A percentile compares a stretch with the other conserved stretches of the same genome.
phyloP scores from a whole-genome alignment of 2,113 vertebrate species.

The Antechinus stuartii region DNA sequence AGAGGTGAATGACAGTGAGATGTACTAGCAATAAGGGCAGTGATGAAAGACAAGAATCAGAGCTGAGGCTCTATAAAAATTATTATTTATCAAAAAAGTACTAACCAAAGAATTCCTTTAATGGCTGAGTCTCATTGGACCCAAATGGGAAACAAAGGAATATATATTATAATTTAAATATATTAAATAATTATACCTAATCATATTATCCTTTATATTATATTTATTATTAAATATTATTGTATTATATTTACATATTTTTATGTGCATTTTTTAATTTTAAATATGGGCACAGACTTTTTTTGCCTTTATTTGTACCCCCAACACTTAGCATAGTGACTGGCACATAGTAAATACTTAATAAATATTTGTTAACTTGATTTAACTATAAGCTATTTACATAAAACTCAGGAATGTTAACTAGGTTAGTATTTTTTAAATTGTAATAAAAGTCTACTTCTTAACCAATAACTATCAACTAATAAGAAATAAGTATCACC shows the following conservation, averaged over 20 bases:
- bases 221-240: background rate
- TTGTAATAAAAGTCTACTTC: background rate
- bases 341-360: background rate
- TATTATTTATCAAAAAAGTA: background rate
- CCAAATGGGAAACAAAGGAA: background rate
- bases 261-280: background rate
- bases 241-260: background rate
- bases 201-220: no score
- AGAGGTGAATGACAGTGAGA: background rate
- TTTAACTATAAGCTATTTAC: background rate
- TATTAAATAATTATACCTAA: background rate
- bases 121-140: background rate
- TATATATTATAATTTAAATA: background rate
- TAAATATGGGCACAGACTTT: background rate
- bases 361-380: background rate
- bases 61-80: background rate
- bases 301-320: background rate
- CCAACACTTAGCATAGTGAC: background rate
- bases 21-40: background rate
- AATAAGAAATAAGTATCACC: background rate
- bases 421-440: background rate
- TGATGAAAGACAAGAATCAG: background rate
- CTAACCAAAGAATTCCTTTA: background rate
- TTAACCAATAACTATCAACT: background rate
- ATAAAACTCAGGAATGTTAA: background rate